A percentile compares a stretch with the other conserved stretches of the same genome.
phyloP scores from a whole-genome alignment of 2,888 invertebrate genomes.

The Didymodactylos carnosus region DNA sequence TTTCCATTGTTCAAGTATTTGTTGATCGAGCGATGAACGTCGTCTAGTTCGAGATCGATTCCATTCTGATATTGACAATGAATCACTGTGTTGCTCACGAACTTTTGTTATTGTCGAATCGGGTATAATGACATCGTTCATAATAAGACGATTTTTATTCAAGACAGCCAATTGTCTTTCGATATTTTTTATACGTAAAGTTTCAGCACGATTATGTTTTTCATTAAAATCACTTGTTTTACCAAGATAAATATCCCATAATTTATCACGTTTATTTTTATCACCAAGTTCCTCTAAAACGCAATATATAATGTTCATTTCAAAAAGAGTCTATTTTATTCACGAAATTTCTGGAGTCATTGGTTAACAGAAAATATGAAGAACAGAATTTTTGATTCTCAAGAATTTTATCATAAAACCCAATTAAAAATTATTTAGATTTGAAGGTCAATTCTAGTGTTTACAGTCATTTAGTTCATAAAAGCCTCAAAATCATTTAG shows the following conservation, averaged over 20 bases:
- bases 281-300: background rate
- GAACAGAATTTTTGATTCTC: too few species aligned
- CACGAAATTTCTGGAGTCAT: too few species aligned
- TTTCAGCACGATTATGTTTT: background rate
- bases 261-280: background rate
- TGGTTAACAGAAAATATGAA: too few species aligned
- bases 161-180: background rate
- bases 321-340: too few species aligned
- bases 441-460: too few species aligned
- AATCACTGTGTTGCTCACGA: background rate
- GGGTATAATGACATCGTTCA: background rate
- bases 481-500: too few species aligned
- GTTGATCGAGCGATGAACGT: background rate
- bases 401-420: too few species aligned
- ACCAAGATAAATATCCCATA: background rate
- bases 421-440: background rate
- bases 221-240: background rate
- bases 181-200: background rate
- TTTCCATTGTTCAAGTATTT: background rate
- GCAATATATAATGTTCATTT: too few species aligned
- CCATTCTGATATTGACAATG: background rate
- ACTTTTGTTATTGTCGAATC: background rate
- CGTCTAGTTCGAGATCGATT: background rate
- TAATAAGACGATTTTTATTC: background rate
- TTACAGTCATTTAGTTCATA: too few species aligned